Percentiles rank a stretch among this genome's conserved stretches.
Evolutionary conservation across 2,888 invertebrate genomes (phyloP).

Genomic region (Hydrotaea cyrtoneurina): DNA sequence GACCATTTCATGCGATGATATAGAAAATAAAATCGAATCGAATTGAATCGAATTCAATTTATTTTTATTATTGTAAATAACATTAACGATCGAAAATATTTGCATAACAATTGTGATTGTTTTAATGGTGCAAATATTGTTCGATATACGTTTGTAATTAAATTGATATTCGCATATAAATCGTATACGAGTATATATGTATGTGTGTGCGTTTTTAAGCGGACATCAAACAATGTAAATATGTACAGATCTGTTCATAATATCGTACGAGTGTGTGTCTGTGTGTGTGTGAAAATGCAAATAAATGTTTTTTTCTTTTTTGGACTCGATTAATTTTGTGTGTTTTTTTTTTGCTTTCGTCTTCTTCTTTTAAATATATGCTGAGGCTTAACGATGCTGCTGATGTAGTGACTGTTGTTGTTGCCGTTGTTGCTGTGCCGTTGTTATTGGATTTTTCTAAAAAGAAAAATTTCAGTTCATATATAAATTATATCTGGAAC

Average conservation of each 20-base stretch:
- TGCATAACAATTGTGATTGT: conserved; percentile 5
- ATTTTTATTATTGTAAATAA: background rate
- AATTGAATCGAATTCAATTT: background rate
- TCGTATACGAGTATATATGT: too few species aligned
- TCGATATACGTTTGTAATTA: background rate
- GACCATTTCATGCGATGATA: background rate
- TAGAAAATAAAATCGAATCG: background rate
- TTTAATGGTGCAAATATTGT: background rate
- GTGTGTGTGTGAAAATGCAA: background rate
- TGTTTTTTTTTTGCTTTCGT: background rate
- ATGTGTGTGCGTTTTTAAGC: background rate
- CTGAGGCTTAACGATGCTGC: background rate
- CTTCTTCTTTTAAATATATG: background rate
- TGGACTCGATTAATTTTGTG: background rate
- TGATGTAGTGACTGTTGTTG: too few species aligned
- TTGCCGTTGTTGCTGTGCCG: background rate
- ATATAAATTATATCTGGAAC: background rate
- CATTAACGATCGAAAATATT: background rate
- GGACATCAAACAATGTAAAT: background rate
- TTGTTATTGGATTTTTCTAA: background rate
- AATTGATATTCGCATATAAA: background rate
- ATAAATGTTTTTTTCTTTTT: background rate
- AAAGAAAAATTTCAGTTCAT: background rate
- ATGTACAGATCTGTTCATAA: background rate
- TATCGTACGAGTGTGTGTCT: background rate